Evolutionary conservation across 2,888 invertebrate species (phyloP).

Genomic region (Aelia acuminata): DNA sequence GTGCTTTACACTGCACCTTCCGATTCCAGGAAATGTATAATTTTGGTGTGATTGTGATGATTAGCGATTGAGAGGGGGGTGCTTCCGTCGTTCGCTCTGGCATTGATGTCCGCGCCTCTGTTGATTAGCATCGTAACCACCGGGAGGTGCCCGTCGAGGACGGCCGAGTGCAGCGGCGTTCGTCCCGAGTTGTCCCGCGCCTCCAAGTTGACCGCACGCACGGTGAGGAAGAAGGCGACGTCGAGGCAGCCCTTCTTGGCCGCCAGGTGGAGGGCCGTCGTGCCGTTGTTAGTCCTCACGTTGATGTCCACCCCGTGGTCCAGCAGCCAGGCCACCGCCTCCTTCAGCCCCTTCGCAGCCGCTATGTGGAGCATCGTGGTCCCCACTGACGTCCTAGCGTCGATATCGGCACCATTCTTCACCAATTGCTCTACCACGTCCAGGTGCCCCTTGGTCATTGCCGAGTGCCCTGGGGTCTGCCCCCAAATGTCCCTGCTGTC

Average conservation of each 20-base stretch:
- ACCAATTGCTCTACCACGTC: neutral
- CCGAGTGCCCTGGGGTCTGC: neutral
- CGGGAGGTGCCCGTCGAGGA: neutral
- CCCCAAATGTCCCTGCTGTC: constrained; percentile 13
- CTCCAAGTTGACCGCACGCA: neutral
- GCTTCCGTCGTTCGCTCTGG: neutral
- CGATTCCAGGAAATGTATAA: neutral
- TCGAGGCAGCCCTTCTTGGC: constrained; percentile 10
- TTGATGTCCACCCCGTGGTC: constrained; percentile 13
- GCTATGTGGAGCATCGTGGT: constrained; percentile 15
- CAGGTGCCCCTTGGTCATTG: neutral
- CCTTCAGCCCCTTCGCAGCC: neutral
- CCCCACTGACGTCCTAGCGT: neutral
- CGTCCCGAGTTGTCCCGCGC: neutral
- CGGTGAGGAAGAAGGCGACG: neutral
- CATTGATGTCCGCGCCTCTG: neutral
- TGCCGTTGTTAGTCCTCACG: neutral
- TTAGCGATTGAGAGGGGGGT: neutral
- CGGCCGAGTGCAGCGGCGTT: neutral
- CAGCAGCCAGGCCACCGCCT: neutral
- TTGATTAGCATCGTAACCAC: neutral
- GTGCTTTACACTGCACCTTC: neutral
- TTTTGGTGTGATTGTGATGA: neutral
- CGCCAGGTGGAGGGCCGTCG: constrained; percentile 37
- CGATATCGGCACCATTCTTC: neutral